Evolutionary conservation across 92 coral and sea anemone genomes (phyloP).

Genomic region (Epizoanthus ramosus): DNA sequence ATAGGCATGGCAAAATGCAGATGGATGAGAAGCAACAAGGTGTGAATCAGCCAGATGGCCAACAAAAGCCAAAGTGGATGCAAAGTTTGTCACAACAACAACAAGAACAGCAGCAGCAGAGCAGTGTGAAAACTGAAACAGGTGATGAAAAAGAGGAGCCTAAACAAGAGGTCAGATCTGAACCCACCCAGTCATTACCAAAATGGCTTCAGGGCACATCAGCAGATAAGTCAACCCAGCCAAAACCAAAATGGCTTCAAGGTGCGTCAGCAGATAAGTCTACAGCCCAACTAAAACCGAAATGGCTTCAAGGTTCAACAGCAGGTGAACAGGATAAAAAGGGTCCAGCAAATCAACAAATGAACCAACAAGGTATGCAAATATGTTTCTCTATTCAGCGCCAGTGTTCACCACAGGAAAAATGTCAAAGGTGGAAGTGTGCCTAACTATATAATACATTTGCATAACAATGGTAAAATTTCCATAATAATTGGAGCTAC

Average conservation of each 20-base stretch:
- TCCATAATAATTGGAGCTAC: too few relatives aligned
- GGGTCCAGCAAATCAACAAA: background rate
- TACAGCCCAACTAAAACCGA: conserved; percentile 45
- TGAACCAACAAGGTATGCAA: conserved; percentile 27
- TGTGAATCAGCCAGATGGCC: background rate
- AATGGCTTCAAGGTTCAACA: conserved; percentile 64
- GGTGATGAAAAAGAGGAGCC: background rate
- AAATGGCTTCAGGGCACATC: conserved; percentile 66
- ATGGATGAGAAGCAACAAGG: background rate
- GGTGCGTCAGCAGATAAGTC: conserved; percentile 20
- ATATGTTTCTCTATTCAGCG: background rate
- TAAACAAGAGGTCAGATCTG: conserved; percentile 16
- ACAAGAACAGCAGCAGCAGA: conserved; percentile 4
- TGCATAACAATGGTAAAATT: too few relatives aligned
- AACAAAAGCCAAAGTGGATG: conserved; percentile 22
- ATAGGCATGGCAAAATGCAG: conserved; percentile 10
- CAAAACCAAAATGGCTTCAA: conserved; percentile 76
- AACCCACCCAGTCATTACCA: conserved; percentile 38
- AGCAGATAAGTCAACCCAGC: conserved; percentile 16
- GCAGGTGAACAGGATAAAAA: conserved; percentile 9
- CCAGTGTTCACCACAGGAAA: too few relatives aligned
- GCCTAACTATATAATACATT: too few relatives aligned
- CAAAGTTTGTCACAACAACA: background rate
- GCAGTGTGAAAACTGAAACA: background rate
- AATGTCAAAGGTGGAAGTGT: too few relatives aligned